Evolutionary conservation across 1,140 invertebrate genomes (phyloP).

Genomic region (Drosophila tsacasi): DNA sequence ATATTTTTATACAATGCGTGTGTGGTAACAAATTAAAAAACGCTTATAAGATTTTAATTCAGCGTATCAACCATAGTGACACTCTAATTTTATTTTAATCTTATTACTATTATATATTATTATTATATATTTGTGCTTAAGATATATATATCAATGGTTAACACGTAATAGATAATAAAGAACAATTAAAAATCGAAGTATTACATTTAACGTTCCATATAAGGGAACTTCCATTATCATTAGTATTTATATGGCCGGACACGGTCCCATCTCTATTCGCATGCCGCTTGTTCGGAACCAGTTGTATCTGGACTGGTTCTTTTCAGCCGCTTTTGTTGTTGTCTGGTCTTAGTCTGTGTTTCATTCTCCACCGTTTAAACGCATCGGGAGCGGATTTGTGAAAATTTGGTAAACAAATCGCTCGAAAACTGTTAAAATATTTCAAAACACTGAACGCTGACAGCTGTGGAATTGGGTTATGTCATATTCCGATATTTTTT

Average conservation of each 20-base stretch:
- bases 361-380: conserved; percentile 56
- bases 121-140: neutral
- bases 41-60: no score
- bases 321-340: conserved; percentile 60
- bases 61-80: neutral
- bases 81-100: neutral
- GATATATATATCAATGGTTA: neutral
- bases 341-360: conserved; percentile 65
- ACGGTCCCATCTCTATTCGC: conserved; percentile 19
- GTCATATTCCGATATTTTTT: neutral
- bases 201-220: neutral
- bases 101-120: neutral
- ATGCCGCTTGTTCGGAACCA: conserved; percentile 26
- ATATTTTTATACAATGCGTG: neutral
- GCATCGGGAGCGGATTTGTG: conserved; percentile 18
- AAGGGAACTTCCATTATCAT: no score
- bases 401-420: conserved; percentile 61
- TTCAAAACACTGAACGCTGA: conserved; percentile 37
- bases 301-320: conserved; percentile 43
- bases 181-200: no score
- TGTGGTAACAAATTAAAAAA: no score
- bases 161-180: no score
- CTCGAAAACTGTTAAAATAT: conserved; percentile 33
- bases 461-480: conserved; percentile 1
- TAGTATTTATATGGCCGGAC: neutral